phyloP scores from a whole-genome alignment of 2,113 vertebrate species.

The Regulus satrapa region DNA sequence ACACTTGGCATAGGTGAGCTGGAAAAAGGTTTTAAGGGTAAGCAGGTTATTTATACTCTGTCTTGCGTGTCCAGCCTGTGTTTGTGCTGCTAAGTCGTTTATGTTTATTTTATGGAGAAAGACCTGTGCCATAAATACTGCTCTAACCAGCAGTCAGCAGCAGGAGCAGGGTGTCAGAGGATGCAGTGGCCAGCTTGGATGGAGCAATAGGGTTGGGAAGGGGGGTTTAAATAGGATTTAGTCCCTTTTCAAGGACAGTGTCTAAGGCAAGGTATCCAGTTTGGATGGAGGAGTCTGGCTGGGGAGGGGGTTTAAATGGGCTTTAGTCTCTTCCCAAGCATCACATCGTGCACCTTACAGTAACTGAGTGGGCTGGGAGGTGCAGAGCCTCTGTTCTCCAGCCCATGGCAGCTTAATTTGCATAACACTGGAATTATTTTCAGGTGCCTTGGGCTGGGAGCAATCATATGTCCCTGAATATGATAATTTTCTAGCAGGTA shows the following conservation, averaged over 20 bases:
- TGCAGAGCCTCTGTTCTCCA: not conserved
- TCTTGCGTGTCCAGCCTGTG: not conserved
- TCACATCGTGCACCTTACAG: fast-evolving
- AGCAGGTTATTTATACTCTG: constrained; percentile 53
- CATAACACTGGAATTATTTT: not conserved
- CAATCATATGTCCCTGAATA: not conserved
- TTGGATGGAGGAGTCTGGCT: not conserved
- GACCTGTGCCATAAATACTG: not conserved
- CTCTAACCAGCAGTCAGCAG: not conserved
- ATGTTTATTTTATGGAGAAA: constrained; percentile 23
- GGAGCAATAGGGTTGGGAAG: not conserved
- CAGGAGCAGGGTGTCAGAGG: not conserved
- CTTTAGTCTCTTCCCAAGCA: not conserved
- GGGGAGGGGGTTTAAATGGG: not conserved
- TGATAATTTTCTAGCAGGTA: not conserved
- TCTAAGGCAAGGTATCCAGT: not conserved
- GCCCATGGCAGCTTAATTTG: not conserved
- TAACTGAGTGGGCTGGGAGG: not conserved
- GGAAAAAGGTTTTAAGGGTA: constrained; percentile 61
- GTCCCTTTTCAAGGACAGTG: fast-evolving
- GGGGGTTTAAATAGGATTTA: not conserved
- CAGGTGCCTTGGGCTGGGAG: not conserved
- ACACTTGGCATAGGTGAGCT: constrained; percentile 56
- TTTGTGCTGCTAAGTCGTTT: constrained; percentile 18
- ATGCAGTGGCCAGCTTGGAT: not conserved